Evolutionary conservation across 1,140 invertebrate species (phyloP).

Genomic region (Monochamus saltuarius): DNA sequence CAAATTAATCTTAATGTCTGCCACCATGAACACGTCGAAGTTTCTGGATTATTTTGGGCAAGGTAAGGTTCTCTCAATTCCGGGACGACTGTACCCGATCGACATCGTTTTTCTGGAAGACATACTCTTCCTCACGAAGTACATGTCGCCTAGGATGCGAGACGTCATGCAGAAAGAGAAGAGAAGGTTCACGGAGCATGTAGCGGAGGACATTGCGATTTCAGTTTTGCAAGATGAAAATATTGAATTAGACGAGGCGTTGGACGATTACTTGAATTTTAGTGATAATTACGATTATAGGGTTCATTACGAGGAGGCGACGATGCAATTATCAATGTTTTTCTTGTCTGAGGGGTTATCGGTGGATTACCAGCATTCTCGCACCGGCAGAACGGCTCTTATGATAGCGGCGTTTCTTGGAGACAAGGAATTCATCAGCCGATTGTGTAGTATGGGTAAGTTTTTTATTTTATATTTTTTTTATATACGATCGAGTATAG

Average conservation of each 20-base stretch:
- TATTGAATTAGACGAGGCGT: constrained; percentile 17
- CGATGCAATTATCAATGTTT: constrained; percentile 64
- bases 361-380: constrained; percentile 66
- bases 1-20: constrained; percentile 92
- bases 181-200: background rate
- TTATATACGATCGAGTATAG: too few species aligned
- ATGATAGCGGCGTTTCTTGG: constrained; percentile 72
- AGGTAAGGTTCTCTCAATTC: constrained; percentile 75
- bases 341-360: constrained; percentile 67
- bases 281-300: constrained; percentile 30
- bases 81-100: constrained; percentile 77
- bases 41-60: constrained; percentile 77
- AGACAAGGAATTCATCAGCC: constrained; percentile 61
- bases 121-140: constrained; percentile 70
- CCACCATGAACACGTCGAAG: constrained; percentile 78
- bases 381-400: constrained; percentile 66
- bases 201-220: background rate
- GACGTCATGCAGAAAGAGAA: constrained; percentile 58
- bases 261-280: constrained; percentile 28
- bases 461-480: too few species aligned
- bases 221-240: constrained; percentile 2
- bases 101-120: constrained; percentile 82
- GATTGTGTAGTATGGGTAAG: constrained; percentile 62
- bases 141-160: constrained; percentile 49
- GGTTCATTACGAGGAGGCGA: constrained; percentile 57